Base-by-base conservation (phyloP, 2,888 invertebrate species). In the Xestia xanthographa region DNA sequence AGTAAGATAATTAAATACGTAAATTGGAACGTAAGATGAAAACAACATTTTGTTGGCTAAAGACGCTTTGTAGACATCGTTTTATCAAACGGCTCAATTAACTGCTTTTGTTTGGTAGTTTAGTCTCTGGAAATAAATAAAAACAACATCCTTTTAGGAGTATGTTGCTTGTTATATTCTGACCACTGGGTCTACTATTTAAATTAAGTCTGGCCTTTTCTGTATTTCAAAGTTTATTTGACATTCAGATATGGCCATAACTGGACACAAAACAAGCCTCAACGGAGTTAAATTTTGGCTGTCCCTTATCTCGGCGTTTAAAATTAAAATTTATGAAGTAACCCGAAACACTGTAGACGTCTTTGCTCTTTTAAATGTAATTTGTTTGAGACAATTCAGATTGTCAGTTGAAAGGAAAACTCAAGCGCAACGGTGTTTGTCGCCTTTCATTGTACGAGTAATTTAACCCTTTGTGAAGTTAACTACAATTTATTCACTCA, bases 251-350 rank as follows among this genome's bases (percentile, higher is more conserved):
- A 76, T 20, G 56, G 41, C 67, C 26, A 67, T 75, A 75, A 77
- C 77, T 83, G 67, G 63, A 75, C 38, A 26, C 62, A 72, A 75
- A 78, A 81, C 71, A 80, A 74, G 20, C 29, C 65, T 74, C 74
- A 68, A 65, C 34, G 50, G 26, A 60, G 38, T 62, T 50, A 56
- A 71, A 69, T 77, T 74, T 79, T 67, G 62, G 71, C 66, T 41
- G 70, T 60, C n/a, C 63, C 67, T 79, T 84, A 77, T 85, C 75
- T 63, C 26, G 45, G 22, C 48, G 63, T 72, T 77, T 82, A 60
- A 69, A 78, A 77, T 80, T 76, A 80, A 78, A 83, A 80, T 85
- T 74, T 83, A 83, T 85, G 66, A 69, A 77, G 66, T 78, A 74
- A 81, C 70, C 75, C 75, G 38, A 76, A 85, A 85, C 79, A 82